A percentile compares a stretch with the other conserved stretches of the same genome.
These are phyloP conservation scores for Equus przewalskii DNA, from an alignment of 2,113 vertebrate species.

Conservation along the genomic window DNA sequence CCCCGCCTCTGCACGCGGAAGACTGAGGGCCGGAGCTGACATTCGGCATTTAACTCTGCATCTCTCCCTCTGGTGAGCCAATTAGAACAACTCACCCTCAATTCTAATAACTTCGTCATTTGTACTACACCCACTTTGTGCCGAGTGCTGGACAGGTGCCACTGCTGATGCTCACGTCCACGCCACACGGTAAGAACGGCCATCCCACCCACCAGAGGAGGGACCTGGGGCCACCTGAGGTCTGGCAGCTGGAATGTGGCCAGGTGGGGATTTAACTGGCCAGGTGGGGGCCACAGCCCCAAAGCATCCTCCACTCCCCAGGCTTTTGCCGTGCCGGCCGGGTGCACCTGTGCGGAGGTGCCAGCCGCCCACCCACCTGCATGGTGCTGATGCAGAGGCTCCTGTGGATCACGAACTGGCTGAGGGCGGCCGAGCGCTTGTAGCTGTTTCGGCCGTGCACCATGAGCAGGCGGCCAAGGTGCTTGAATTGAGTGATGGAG, in stretches of 20 bases:
- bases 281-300: rapidly evolving
- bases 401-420: slow-evolving; percentile 99
- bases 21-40: rapidly evolving
- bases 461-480: slow-evolving; percentile 96
- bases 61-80: background rate
- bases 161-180: rapidly evolving
- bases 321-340: rapidly evolving
- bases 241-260: background rate
- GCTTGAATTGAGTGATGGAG: slow-evolving; percentile 98
- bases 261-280: background rate
- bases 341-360: background rate
- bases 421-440: slow-evolving; percentile 97
- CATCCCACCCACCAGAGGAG: rapidly evolving
- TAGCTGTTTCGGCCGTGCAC: slow-evolving; percentile 99
- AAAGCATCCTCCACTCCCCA: rapidly evolving
- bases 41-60: rapidly evolving
- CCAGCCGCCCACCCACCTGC: slow-evolving; percentile 90
- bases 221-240: rapidly evolving
- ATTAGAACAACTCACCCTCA: rapidly evolving
- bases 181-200: background rate
- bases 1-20: background rate
- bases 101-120: rapidly evolving
- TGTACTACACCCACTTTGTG: rapidly evolving
- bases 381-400: slow-evolving; percentile 98
- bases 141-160: rapidly evolving